A percentile compares a stretch with the other conserved stretches of the same genome.
Conservation (phyloP, 2,888 invertebrate species). For the Villa cingulata region DNA sequence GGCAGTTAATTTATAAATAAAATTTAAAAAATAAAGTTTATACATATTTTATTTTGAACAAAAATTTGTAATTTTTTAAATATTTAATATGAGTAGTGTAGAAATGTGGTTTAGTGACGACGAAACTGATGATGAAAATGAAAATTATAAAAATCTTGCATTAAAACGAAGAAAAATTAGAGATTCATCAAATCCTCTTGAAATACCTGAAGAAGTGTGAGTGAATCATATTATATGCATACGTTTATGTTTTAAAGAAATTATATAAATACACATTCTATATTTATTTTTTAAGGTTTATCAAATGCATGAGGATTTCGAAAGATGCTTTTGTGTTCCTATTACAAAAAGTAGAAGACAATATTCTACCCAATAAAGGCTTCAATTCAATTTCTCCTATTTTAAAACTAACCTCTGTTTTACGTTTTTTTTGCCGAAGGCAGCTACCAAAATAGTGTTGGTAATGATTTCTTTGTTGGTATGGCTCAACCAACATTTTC, state of each 20-base stretch:
- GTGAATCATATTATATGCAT: not conserved
- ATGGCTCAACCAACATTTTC: constrained; percentile 1
- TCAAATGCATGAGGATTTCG: not conserved
- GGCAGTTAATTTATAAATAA: too few species aligned
- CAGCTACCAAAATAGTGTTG: not conserved
- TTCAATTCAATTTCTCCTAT: not conserved
- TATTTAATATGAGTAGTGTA: too few species aligned
- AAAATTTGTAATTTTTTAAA: too few species aligned
- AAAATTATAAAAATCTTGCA: too few species aligned
- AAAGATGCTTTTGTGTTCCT: not conserved
- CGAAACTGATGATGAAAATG: too few species aligned
- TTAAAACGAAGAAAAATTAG: not conserved
- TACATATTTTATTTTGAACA: too few species aligned
- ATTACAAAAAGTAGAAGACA: not conserved
- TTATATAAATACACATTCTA: too few species aligned
- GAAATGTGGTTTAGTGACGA: too few species aligned
- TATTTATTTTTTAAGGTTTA: not conserved
- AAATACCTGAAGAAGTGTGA: not conserved
- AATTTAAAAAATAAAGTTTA: too few species aligned
- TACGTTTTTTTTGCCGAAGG: constrained; percentile 3
- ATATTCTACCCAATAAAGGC: not conserved
- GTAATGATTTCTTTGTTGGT: not conserved
- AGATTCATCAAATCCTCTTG: constrained; percentile 3
- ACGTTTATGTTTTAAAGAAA: too few species aligned
- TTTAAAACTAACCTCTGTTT: not conserved